Evolutionary conservation across 30 jellyfish, hydroid and myxozoan species (phyloP).

Genomic region (Nemopilema nomurai): DNA sequence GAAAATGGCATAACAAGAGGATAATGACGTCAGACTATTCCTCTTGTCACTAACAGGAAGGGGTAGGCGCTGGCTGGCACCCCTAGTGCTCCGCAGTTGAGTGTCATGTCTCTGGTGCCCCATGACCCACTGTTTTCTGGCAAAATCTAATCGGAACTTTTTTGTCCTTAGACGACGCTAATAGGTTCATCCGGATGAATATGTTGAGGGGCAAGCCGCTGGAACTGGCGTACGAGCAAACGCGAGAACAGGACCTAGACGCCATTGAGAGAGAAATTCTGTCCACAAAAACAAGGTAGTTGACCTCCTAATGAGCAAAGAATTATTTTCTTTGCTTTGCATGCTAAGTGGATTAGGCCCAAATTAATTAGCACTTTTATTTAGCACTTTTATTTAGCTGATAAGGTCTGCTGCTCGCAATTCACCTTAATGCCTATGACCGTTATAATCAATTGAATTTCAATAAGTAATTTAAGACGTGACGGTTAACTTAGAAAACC

Average conservation of each 20-base stretch:
- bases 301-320: neutral
- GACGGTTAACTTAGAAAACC: no score
- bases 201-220: constrained; percentile 67
- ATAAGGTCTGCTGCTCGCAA: no score
- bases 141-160: constrained; percentile 16
- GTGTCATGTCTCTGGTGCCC: neutral
- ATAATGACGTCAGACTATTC: neutral
- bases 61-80: neutral
- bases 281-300: neutral
- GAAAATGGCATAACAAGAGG: neutral
- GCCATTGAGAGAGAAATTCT: constrained; percentile 39
- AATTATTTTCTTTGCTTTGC: neutral
- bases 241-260: constrained; percentile 76
- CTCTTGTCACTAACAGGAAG: no score
- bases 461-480: no score
- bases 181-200: constrained; percentile 71
- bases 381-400: no score
- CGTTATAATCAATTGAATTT: no score
- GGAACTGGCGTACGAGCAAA: constrained; percentile 72
- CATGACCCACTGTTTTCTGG: neutral
- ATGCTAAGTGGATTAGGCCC: neutral
- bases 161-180: constrained; percentile 74
- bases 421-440: no score
- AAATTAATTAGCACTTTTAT: no score
- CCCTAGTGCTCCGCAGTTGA: neutral